Evolutionary conservation across 2,888 invertebrate species (phyloP).

Genomic region (Choristoneura rosaceana): DNA sequence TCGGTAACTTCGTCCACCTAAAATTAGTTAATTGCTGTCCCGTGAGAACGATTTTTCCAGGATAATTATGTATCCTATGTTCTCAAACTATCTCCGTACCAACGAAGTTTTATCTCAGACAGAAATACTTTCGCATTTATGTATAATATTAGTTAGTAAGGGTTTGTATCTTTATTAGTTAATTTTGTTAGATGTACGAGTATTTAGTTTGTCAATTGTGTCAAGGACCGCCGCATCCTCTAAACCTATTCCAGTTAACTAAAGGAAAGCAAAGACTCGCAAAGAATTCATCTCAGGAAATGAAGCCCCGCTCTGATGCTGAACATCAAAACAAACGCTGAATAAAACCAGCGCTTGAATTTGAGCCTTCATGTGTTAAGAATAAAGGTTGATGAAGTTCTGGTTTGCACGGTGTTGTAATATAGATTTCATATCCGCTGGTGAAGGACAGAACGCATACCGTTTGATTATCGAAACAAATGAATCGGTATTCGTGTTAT

Average conservation of each 20-base stretch:
- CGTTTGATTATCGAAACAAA: slow-evolving; percentile 36
- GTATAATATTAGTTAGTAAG: too few relatives aligned
- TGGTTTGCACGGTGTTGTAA: slow-evolving; percentile 24
- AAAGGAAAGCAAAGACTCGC: slow-evolving; percentile 24
- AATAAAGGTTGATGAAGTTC: slow-evolving; percentile 13
- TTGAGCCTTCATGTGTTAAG: not conserved
- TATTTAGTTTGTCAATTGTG: not conserved
- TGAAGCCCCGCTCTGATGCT: slow-evolving; percentile 16
- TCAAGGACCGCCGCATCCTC: slow-evolving; percentile 27
- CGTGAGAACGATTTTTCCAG: too few relatives aligned
- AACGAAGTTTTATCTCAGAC: too few relatives aligned
- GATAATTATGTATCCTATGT: too few relatives aligned
- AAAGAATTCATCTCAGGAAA: slow-evolving; percentile 34
- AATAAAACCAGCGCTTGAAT: not conserved
- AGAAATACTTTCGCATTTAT: too few relatives aligned
- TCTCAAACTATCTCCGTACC: too few relatives aligned
- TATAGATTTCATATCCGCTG: slow-evolving; percentile 42
- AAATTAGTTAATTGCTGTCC: too few relatives aligned
- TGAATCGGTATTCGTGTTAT: not conserved
- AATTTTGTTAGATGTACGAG: slow-evolving; percentile 10
- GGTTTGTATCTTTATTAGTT: slow-evolving; percentile 2
- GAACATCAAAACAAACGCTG: slow-evolving; percentile 19
- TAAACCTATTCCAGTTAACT: slow-evolving; percentile 7
- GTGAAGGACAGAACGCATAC: slow-evolving; percentile 26
- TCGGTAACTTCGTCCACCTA: too few relatives aligned